Conservation (phyloP, 2,113 vertebrate genomes). For the Cryptoleucopteryx plumbea region DNA sequence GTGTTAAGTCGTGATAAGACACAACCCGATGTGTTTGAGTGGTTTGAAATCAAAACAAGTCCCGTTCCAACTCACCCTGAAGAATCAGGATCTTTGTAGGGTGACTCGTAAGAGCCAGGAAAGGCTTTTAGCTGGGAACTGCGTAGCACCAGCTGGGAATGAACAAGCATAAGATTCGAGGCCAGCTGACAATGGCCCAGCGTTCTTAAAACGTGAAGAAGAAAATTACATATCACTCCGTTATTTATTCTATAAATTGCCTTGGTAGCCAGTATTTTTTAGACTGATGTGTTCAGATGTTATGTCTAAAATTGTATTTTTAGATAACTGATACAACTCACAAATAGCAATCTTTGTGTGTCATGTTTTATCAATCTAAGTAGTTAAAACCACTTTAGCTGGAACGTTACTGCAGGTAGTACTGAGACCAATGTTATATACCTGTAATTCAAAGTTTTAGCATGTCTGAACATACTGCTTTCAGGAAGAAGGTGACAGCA, state of each 20-base stretch:
- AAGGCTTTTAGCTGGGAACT: not conserved
- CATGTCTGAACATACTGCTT: not conserved
- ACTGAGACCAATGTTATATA: not conserved
- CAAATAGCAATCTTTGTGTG: not conserved
- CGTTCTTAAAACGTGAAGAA: not conserved
- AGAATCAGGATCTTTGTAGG: not conserved
- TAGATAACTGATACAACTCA: not conserved
- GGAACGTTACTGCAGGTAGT: not conserved
- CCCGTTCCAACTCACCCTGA: not conserved
- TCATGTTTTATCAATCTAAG: not conserved
- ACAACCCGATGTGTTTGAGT: not conserved
- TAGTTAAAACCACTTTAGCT: not conserved
- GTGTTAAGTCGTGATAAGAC: not conserved
- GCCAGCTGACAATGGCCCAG: not conserved
- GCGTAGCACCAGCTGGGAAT: not conserved
- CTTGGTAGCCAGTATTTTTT: not conserved
- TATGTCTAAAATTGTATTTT: not conserved
- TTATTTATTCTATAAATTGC: not conserved
- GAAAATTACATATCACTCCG: not conserved
- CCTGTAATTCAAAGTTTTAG: not conserved
- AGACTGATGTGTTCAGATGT: not conserved
- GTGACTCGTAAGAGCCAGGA: fast-evolving
- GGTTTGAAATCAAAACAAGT: not conserved
- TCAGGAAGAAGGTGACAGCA: not conserved
- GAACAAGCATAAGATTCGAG: not conserved